These are phyloP conservation scores for Drosophila punjabiensis DNA, from an alignment of 1,140 invertebrate genomes.

Conservation along the genomic window DNA sequence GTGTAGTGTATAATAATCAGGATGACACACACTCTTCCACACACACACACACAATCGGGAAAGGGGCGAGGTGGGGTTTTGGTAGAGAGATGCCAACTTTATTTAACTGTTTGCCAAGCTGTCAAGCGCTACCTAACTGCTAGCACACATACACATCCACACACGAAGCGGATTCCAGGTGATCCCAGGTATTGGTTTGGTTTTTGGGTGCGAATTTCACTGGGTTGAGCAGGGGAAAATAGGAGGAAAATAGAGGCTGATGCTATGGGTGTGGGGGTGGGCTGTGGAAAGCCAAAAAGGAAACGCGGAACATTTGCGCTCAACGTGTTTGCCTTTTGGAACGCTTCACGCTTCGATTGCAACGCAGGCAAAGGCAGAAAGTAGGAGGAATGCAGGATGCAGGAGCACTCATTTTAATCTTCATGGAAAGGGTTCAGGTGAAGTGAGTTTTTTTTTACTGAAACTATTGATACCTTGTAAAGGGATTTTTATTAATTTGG, in stretches of 20 bases:
- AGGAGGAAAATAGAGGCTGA: conserved; percentile 3
- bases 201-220: conserved; percentile 25
- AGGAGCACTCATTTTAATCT: conserved; percentile 66
- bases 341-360: conserved; percentile 79
- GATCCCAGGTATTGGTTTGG: conserved; percentile 51
- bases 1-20: conserved; percentile 53
- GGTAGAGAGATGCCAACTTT: conserved; percentile 65
- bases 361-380: conserved; percentile 46
- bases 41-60: neutral
- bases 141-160: conserved; percentile 39
- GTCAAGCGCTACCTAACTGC: conserved; percentile 81
- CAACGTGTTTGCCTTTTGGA: conserved; percentile 79
- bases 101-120: conserved; percentile 82
- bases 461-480: neutral
- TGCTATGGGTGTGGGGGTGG: conserved; percentile 1
- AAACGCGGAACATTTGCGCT: conserved; percentile 79
- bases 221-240: conserved; percentile 2
- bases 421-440: conserved; percentile 32
- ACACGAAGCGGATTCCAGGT: conserved; percentile 38
- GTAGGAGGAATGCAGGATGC: neutral
- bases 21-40: conserved; percentile 26
- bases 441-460: neutral
- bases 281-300: conserved; percentile 68
- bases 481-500: neutral
- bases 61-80: neutral